Conservation (phyloP, 2,797 vertebrate species). For the Dryobates pubescens region DNA sequence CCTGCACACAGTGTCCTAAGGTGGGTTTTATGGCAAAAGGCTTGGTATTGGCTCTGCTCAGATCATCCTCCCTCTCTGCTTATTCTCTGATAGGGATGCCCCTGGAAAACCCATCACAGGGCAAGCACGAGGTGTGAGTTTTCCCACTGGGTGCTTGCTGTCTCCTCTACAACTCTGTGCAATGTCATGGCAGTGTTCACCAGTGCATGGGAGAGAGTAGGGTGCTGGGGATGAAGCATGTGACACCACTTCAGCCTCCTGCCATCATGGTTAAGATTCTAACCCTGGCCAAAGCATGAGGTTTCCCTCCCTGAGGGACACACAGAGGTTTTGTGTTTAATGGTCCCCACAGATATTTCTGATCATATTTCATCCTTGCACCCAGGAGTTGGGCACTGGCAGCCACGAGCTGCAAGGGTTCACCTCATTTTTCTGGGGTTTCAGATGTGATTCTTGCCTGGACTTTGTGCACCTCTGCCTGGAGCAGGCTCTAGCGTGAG, state of each 20-base stretch:
- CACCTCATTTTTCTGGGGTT: neutral
- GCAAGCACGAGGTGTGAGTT: neutral
- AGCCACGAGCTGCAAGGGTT: neutral
- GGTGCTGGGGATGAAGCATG: neutral
- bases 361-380: neutral
- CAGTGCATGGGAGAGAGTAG: rapidly evolving
- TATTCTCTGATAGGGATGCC: neutral
- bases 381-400: neutral
- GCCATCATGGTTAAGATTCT: rapidly evolving
- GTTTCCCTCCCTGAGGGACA: neutral
- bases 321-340: neutral
- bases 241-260: neutral
- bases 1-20: neutral
- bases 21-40: neutral
- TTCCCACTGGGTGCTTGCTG: neutral
- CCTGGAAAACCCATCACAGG: neutral
- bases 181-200: rapidly evolving
- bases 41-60: neutral
- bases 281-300: neutral
- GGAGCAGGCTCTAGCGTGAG: rapidly evolving
- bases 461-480: neutral
- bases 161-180: rapidly evolving
- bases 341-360: neutral
- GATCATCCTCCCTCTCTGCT: neutral
- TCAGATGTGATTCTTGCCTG: neutral